Evolutionary conservation across 2,113 vertebrate genomes (phyloP), one percentile per base, ranked within the genome.

Genomic region (Calyptomena viridis): DNA sequence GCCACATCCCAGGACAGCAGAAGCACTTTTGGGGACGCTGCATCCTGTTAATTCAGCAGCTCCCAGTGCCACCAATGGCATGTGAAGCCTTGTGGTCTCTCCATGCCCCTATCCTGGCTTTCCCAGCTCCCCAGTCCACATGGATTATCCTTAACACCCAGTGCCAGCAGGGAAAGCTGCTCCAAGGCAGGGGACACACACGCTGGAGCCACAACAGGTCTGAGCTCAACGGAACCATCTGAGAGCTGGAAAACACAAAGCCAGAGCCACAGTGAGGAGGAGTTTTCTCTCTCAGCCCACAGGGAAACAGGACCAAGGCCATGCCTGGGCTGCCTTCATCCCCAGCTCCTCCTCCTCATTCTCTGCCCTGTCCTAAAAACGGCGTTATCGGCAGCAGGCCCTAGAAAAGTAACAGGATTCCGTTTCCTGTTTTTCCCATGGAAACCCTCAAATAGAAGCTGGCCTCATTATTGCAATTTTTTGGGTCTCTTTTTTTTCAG

Each of bases 371-470:
- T 66, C 95, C 95, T 58, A 93, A 86, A 93, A 64, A 1, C 56
- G 33, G 33, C 21, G 39, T 83, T 96, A 97, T 94, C 91, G 6
- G 74, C 93, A 35, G 72, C 64, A 2, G 84, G 89, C 81, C 95
- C 87, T 79, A 71, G 92, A 94, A 91, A 95, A 96, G 90, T 80
- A 93, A 30, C 95, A 87, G 93, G 83, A 93, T 94, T 91, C 71
- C 44, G 40, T 87, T 97, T 97, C 97, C 97, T 97, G 97, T 97
- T 97, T 96, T 97, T 97, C 94, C 93, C 90, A 28, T 79, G 93
- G 89, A 94, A 97, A 72, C 87, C 97, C 94, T 87, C 96, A 96
- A 96, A 97, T 96, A 97, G 97, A 95, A 96, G 84, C 87, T 96
- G 96, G 95, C 94, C 96, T 96, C 94, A 69, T 53, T 47, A 8